Evolutionary conservation across 2,797 vertebrate genomes (phyloP).

Genomic region (Sorex maritimensis): DNA sequence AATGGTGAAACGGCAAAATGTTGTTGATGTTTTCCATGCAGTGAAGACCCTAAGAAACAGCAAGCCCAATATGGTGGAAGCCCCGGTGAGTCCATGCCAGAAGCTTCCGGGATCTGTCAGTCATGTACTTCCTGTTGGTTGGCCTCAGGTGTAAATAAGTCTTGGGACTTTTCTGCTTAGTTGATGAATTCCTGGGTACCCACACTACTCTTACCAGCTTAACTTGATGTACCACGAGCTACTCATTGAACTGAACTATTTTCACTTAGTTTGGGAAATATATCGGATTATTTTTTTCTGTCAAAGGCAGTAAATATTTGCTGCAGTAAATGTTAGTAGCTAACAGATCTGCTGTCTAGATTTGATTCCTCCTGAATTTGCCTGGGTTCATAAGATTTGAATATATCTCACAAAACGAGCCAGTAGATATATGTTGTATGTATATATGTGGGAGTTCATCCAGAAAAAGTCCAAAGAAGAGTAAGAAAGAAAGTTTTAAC

Average conservation of each 20-base stretch:
- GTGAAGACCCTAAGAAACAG: slow-evolving; percentile 99
- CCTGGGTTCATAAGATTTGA: neutral
- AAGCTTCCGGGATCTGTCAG: neutral
- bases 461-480: neutral
- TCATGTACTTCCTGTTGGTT: neutral
- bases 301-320: neutral
- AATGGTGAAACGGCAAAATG: slow-evolving; percentile 99
- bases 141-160: neutral
- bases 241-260: neutral
- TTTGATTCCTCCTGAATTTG: neutral
- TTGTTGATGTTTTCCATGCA: slow-evolving; percentile 98
- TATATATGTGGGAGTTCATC: neutral
- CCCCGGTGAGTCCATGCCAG: slow-evolving; percentile 93
- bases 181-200: neutral
- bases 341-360: neutral
- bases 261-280: slow-evolving; percentile 28
- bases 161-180: neutral
- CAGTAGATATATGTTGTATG: no score
- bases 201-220: neutral
- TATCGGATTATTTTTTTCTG: neutral
- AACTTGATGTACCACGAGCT: neutral
- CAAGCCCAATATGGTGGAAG: slow-evolving; percentile 99
- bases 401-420: neutral
- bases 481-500: slow-evolving; percentile 34
- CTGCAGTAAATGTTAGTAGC: neutral